Evolutionary conservation across 1,140 invertebrate species (phyloP).

Genomic region (Steinernema khuongi): DNA sequence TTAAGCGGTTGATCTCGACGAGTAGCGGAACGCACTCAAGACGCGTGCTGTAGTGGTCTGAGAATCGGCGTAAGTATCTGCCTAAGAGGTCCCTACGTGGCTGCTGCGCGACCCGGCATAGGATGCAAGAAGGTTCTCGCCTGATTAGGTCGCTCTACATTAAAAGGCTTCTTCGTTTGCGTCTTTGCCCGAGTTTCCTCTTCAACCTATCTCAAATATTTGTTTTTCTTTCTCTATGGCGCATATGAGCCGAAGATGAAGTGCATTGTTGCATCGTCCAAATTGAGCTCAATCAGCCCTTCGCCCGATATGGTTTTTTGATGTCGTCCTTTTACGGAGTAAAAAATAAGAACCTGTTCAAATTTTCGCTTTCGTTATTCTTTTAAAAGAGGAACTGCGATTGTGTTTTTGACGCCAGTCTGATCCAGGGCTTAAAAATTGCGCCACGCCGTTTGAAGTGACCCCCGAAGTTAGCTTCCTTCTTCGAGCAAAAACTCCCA

Average conservation of each 20-base stretch:
- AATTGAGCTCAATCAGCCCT: not conserved
- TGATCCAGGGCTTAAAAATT: not conserved
- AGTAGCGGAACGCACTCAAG: not conserved
- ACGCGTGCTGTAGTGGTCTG: not conserved
- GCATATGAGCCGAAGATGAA: not conserved
- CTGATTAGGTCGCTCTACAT: constrained; percentile 1
- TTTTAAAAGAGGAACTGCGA: too few relatives aligned
- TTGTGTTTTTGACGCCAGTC: not conserved
- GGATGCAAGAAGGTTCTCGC: not conserved
- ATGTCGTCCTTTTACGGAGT: too few relatives aligned
- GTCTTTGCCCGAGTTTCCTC: not conserved
- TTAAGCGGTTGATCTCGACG: not conserved
- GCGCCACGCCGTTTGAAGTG: not conserved
- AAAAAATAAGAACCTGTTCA: too few relatives aligned
- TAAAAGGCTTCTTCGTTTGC: not conserved
- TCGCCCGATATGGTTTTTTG: too few relatives aligned
- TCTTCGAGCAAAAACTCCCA: not conserved
- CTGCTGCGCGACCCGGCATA: not conserved
- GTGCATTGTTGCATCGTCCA: not conserved
- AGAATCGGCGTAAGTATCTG: not conserved
- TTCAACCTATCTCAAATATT: not conserved
- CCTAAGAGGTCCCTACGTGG: not conserved
- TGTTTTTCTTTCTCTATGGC: constrained; percentile 1
- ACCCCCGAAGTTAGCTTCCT: not conserved
- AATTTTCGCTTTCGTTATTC: too few relatives aligned